Evolutionary conservation across 2,888 invertebrate genomes (phyloP), one percentile per base, ranked within the genome.

Genomic region (Dicyrtoma fusca): DNA sequence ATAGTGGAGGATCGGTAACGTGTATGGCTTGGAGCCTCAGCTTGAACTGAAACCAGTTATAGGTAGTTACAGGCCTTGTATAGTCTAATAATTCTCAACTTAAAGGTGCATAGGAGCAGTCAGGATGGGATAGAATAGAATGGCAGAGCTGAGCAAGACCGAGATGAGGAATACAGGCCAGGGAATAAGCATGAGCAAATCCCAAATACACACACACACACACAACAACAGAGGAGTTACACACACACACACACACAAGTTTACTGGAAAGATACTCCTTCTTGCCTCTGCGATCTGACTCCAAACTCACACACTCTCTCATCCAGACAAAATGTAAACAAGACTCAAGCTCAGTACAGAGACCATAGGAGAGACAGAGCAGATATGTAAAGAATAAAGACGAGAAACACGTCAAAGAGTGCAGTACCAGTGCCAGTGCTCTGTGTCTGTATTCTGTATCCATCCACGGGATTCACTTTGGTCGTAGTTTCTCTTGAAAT

Each of bases 291-390:
- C 19, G 49, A 57, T n/a, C n/a, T n/a, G n/a, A n/a, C n/a, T n/a
- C n/a, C n/a, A n/a, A n/a, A n/a, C n/a, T n/a, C n/a, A n/a, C 57
- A 57, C 25, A 57, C 25, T 14, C 14, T 14, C 17, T 11, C 47
- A 11, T 47, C 21, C 25, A 13, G 64, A 64, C 64, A 64, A 64
- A 64, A 64, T 64, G 64, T 64, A 64, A 64, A 64, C 64, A 64
- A 64, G 64, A 19, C 64, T 11, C 34, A 19, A 49, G n/a, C 19
- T 49, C 5, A 34, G 34, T n/a, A n/a, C n/a, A n/a, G n/a, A n/a
- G n/a, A n/a, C n/a, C n/a, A n/a, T n/a, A n/a, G n/a, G n/a, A n/a
- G n/a, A n/a, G n/a, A n/a, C 34, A 34, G 34, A 34, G 34, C 8
- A 34, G 34, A 34, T 8, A 8, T 5, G 34, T 3, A 34, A 8